Percentiles rank a stretch among this genome's conserved stretches.
These are phyloP conservation scores for Protodeltote pygarga DNA, from an alignment of 2,888 invertebrate genomes.

Conservation along the genomic window DNA sequence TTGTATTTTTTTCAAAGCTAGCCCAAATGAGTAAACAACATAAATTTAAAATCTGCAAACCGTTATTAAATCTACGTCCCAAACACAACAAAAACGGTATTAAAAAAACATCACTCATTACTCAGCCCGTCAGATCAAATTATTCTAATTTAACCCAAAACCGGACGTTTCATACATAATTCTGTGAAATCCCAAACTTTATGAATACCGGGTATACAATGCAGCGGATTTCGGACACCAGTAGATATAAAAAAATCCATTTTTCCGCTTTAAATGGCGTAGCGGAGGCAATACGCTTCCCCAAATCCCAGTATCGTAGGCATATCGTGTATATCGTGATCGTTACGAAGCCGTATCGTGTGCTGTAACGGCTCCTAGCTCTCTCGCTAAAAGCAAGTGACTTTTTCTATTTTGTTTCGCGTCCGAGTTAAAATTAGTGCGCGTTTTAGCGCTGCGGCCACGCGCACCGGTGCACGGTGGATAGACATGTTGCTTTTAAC, in stretches of 20 bases:
- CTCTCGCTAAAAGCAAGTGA: conserved; percentile 60
- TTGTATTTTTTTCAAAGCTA: too few relatives aligned
- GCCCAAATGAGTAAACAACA: too few relatives aligned
- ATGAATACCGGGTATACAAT: conserved; percentile 31
- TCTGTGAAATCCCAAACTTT: conserved; percentile 28
- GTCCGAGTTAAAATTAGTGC: conserved; percentile 57
- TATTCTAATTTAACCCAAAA: conserved; percentile 35
- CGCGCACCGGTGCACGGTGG: conserved; percentile 5
- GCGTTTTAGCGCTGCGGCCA: conserved; percentile 47
- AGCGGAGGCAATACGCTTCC: neutral
- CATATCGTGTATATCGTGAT: conserved; percentile 19
- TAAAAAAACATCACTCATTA: conserved; percentile 10
- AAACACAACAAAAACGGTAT: conserved; percentile 1
- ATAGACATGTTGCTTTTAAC: conserved; percentile 23
- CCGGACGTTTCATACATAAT: conserved; percentile 30
- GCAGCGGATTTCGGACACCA: conserved; percentile 19
- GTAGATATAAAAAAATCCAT: conserved; percentile 21
- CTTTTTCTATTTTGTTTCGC: conserved; percentile 58
- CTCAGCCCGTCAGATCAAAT: conserved; percentile 21
- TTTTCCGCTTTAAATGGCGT: conserved; percentile 18
- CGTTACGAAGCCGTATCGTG: conserved; percentile 36
- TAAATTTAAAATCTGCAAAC: neutral
- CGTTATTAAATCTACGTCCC: neutral
- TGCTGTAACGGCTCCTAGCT: conserved; percentile 37
- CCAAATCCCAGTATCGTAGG: neutral